phyloP scores from a whole-genome alignment of 2,113 vertebrate species.

The Oceanodroma tethys region DNA sequence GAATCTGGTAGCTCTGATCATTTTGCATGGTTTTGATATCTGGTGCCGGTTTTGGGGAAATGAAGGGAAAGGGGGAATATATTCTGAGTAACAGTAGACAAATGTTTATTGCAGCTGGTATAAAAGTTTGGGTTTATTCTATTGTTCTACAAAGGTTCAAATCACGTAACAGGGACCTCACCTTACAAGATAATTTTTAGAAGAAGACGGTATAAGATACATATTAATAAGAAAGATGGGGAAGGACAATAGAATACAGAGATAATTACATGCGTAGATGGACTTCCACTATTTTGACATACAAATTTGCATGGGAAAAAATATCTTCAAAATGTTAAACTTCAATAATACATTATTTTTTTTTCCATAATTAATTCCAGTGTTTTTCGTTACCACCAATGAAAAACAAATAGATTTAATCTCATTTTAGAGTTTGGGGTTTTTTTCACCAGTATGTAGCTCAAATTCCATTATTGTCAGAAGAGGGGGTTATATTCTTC shows the following conservation, averaged over 20 bases:
- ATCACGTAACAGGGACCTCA: neutral
- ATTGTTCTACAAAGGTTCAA: neutral
- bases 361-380: neutral
- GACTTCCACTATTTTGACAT: neutral
- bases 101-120: neutral
- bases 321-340: neutral
- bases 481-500: neutral
- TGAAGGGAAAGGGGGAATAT: neutral
- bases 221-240: neutral
- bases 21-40: neutral
- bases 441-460: neutral
- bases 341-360: neutral
- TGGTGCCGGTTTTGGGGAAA: neutral
- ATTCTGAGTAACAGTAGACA: neutral
- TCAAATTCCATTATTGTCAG: neutral
- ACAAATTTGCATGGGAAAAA: neutral
- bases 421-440: accelerated
- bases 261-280: accelerated
- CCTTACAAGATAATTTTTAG: neutral
- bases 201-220: neutral
- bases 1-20: neutral
- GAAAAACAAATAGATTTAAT: neutral
- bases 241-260: neutral
- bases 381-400: neutral
- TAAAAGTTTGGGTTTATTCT: neutral